A percentile compares a stretch with the other conserved stretches of the same genome.
phyloP scores from a whole-genome alignment of 2,113 vertebrate species.

The Euleptes europaea region DNA sequence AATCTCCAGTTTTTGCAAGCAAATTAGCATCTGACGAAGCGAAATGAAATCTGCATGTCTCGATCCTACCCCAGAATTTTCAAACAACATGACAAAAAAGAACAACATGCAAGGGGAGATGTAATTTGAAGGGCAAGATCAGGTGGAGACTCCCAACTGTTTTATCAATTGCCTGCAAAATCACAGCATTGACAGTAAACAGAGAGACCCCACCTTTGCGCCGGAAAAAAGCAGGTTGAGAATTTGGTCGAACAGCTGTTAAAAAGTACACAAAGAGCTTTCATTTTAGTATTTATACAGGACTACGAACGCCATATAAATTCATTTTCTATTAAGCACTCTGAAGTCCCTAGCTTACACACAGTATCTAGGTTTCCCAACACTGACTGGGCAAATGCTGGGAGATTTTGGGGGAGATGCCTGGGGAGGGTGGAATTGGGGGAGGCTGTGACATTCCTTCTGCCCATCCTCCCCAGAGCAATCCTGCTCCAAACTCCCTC shows the following conservation, averaged over 20 bases:
- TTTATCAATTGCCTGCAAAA: background rate
- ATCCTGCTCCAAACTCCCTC: too few species aligned
- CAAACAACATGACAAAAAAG: background rate
- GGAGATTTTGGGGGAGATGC: too few species aligned
- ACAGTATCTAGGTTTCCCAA: too few species aligned
- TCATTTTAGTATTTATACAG: too few species aligned
- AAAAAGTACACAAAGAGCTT: background rate
- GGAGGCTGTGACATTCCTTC: too few species aligned
- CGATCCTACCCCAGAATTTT: background rate
- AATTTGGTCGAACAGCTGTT: background rate
- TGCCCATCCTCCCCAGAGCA: too few species aligned
- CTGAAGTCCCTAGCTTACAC: too few species aligned
- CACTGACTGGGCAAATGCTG: too few species aligned
- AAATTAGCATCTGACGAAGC: background rate
- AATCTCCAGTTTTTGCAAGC: conserved; percentile 6
- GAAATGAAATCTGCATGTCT: background rate
- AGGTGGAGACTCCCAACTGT: background rate
- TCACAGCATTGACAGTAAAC: background rate
- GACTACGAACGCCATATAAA: too few species aligned
- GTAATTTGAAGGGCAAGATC: background rate
- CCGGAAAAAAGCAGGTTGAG: background rate
- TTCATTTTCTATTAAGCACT: too few species aligned
- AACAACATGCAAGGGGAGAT: background rate
- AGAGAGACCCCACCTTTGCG: background rate
- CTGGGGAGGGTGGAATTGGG: too few species aligned